These are phyloP conservation scores for Drosophila gaucha DNA, from an alignment of 2,888 invertebrate species.

Conservation along the genomic window DNA sequence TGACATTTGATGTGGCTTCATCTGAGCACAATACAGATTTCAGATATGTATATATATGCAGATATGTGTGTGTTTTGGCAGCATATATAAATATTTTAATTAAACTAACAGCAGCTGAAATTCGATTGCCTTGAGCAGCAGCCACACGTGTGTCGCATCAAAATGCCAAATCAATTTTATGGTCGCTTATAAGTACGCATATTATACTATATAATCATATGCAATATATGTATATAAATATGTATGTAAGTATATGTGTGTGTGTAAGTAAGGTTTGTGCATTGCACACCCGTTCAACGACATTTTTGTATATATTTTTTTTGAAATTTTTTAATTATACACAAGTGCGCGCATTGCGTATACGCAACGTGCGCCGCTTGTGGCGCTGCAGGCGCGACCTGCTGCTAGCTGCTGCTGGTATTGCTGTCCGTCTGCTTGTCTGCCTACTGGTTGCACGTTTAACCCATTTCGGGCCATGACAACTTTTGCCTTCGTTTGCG, in stretches of 20 bases:
- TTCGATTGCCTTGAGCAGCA: constrained; percentile 35
- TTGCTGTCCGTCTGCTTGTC: neutral
- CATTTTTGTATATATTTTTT: constrained; percentile 54
- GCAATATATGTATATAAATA: constrained; percentile 10
- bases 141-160: constrained; percentile 72
- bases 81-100: constrained; percentile 27
- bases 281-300: constrained; percentile 45
- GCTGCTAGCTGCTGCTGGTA: too few relatives aligned
- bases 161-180: constrained; percentile 72
- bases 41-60: neutral
- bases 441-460: constrained; percentile 70
- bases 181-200: constrained; percentile 24
- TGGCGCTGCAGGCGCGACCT: constrained; percentile 16
- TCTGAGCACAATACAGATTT: constrained; percentile 4
- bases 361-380: constrained; percentile 67
- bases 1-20: constrained; percentile 52
- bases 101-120: constrained; percentile 29
- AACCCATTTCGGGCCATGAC: constrained; percentile 78
- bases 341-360: constrained; percentile 62
- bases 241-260: constrained; percentile 10
- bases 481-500: constrained; percentile 73
- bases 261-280: constrained; percentile 17
- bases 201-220: constrained; percentile 10
- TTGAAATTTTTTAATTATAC: constrained; percentile 62
- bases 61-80: neutral